Evolutionary conservation across 2,797 vertebrate genomes (phyloP).

Genomic region (Chaenodraco wilsoni): DNA sequence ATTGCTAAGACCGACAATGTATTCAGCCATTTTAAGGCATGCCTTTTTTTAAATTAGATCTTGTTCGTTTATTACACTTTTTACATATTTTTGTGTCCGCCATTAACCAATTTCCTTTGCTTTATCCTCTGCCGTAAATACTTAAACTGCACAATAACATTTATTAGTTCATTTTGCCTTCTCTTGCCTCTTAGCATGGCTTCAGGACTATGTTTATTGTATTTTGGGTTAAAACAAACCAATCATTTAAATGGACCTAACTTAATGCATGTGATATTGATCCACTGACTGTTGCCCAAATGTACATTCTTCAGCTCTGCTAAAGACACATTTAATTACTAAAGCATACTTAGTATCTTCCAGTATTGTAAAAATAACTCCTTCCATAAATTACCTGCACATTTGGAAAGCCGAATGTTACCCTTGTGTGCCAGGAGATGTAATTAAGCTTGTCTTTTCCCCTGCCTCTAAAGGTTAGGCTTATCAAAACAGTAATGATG

Average conservation of each 20-base stretch:
- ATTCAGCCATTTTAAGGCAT: neutral
- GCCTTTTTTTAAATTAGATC: no score
- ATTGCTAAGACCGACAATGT: neutral
- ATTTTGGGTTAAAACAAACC: slow-evolving; percentile 20
- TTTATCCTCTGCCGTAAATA: neutral
- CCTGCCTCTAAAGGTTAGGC: slow-evolving; percentile 71
- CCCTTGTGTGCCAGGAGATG: slow-evolving; percentile 56
- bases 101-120: neutral
- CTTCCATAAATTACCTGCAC: neutral
- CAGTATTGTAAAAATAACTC: slow-evolving; percentile 4
- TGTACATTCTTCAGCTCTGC: neutral
- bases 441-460: slow-evolving; percentile 63
- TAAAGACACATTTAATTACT: slow-evolving; percentile 8
- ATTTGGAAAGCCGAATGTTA: slow-evolving; percentile 36
- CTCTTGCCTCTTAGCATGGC: neutral
- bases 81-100: neutral
- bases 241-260: neutral
- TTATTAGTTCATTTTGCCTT: slow-evolving; percentile 13
- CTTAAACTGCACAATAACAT: neutral
- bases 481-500: slow-evolving; percentile 73
- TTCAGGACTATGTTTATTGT: neutral
- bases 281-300: neutral
- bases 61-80: neutral
- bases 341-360: neutral
- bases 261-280: slow-evolving; percentile 2